Percentiles rank a stretch among this genome's conserved stretches.
Conservation (phyloP, 2,113 vertebrate genomes). For the Isurus oxyrinchus region DNA sequence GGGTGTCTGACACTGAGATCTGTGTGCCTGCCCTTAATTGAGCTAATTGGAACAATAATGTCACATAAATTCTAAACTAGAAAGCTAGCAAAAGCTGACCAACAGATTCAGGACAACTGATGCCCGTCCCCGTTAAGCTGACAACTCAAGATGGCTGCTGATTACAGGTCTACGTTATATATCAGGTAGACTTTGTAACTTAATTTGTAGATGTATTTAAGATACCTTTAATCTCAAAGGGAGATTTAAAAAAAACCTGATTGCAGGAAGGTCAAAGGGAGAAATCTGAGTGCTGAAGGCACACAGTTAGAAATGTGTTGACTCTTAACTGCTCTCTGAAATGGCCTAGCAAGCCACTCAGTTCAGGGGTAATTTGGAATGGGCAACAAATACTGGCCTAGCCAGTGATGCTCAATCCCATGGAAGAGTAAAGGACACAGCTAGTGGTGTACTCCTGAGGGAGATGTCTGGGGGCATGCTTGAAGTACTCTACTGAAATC, state of each 20-base stretch:
- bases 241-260: too few species aligned
- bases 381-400: too few species aligned
- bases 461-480: neutral
- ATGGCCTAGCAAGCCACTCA: too few species aligned
- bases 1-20: neutral
- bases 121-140: neutral
- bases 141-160: neutral
- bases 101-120: neutral
- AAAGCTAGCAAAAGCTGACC: neutral
- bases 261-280: neutral
- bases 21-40: neutral
- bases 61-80: neutral
- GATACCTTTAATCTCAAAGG: too few species aligned
- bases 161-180: neutral
- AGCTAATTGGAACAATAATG: neutral
- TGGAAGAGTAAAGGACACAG: too few species aligned
- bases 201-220: too few species aligned
- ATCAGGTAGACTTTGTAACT: neutral
- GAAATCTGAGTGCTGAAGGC: neutral
- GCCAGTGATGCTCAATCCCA: too few species aligned
- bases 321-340: too few species aligned
- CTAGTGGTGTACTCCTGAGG: neutral
- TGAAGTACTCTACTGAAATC: neutral
- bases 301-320: too few species aligned
- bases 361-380: too few species aligned